phyloP scores from a whole-genome alignment of 2,797 vertebrate genomes.

The Megaceryle alcyon region DNA sequence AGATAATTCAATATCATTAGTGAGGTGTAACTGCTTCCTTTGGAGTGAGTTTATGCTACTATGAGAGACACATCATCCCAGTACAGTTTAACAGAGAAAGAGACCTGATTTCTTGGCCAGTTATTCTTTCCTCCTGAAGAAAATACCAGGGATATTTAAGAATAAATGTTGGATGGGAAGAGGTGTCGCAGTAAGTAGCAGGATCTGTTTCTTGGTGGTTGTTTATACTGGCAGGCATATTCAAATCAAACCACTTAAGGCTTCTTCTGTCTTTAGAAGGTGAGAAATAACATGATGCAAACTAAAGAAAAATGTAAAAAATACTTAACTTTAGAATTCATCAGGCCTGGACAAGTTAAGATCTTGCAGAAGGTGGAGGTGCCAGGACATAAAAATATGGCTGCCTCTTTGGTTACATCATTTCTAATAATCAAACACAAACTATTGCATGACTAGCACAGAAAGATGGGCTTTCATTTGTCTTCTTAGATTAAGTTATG shows the following conservation, averaged over 20 bases:
- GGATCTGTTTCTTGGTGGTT: neutral
- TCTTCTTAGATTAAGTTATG: slow-evolving; percentile 26
- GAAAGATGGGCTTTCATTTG: slow-evolving; percentile 42
- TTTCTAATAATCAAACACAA: slow-evolving; percentile 25
- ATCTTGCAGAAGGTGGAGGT: neutral
- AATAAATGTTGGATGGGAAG: neutral
- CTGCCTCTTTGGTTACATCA: slow-evolving; percentile 4
- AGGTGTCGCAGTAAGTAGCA: neutral
- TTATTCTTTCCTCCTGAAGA: neutral
- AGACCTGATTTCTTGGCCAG: neutral
- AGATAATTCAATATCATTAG: neutral
- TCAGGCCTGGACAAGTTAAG: neutral
- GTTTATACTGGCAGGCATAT: neutral
- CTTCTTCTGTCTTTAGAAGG: neutral
- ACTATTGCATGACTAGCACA: neutral
- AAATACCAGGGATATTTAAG: neutral
- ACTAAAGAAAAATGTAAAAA: neutral
- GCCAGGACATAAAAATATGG: neutral
- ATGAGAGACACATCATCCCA: neutral
- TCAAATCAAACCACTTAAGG: neutral
- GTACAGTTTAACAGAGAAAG: neutral
- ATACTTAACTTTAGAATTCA: neutral
- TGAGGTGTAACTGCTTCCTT: neutral
- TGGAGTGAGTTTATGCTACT: neutral
- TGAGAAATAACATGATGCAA: neutral